Evolutionary conservation across 1,140 invertebrate species (phyloP), one percentile per base, ranked within the genome.

Genomic region (Plectus sambesii): DNA sequence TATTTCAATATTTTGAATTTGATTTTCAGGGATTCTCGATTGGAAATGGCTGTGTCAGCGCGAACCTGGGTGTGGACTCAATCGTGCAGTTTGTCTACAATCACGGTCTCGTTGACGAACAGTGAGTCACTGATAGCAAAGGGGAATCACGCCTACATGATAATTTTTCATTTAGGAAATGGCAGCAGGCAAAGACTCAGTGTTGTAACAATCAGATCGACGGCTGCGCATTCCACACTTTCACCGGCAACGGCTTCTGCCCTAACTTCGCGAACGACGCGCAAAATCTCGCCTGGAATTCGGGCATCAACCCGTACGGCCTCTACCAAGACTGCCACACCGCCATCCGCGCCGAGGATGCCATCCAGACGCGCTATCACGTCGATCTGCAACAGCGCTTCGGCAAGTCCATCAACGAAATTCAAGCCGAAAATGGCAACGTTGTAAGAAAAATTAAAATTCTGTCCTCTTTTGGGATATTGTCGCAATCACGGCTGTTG

Each of bases 11-110:
- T n/a, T n/a, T n/a, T n/a, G n/a, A n/a, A n/a, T n/a, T n/a, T n/a
- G n/a, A n/a, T n/a, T n/a, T n/a, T n/a, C n/a, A n/a, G 53, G 54
- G 54, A 49, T 23, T 55, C 24, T 44, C 53, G 2, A 55, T 56
- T 19, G 54, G 54, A 55, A 56, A 56, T 30, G 54, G 54, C 42
- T 55, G 51, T 33, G 51, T 56, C 29, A 42, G 45, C n/a, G 51
- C 17, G 5, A 44, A 49, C 39, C 33, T 45, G 26, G 52, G 52
- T 33, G 33, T 29, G 17, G 52, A 56, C 39, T 42, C 54, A 19
- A 39, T 56, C 27, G 42, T 56, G 24, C 35, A 57, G 22, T 56
- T 56, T 48, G 6, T 41, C 2, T 56, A 56, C 29, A 23, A 15
- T 36, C 54, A 56, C 30, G 54, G 54, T 9, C 25, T 56, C 25